These are phyloP conservation scores for Lytechinus pictus DNA, from an alignment of 35 echinoderm and acorn worm genomes.

Conservation along the genomic window DNA sequence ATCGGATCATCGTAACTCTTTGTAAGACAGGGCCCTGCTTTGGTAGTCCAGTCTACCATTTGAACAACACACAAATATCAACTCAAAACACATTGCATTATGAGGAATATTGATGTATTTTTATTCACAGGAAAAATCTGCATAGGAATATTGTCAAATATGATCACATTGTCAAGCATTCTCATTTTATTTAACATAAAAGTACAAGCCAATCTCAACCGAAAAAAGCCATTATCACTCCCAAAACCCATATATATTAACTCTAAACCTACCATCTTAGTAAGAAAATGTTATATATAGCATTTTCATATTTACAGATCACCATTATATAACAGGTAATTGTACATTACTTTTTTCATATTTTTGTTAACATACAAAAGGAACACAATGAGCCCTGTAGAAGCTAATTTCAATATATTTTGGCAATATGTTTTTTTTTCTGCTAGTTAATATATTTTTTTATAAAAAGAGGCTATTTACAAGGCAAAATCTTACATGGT, in stretches of 20 bases:
- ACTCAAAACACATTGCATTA: background rate
- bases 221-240: background rate
- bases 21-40: too few species aligned
- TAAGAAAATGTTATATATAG: conserved; percentile 36
- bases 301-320: conserved; percentile 30
- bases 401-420: conserved; percentile 24
- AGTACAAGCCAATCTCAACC: conserved; percentile 4
- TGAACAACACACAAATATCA: background rate
- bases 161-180: conserved; percentile 30
- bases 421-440: conserved; percentile 29
- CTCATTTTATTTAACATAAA: background rate
- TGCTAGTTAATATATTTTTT: background rate
- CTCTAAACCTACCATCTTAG: background rate
- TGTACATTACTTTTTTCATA: background rate
- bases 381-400: conserved; percentile 24
- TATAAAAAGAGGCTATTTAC: conserved; percentile 22
- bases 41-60: background rate
- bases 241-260: background rate
- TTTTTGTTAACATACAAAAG: background rate
- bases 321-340: background rate
- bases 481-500: conserved; percentile 3
- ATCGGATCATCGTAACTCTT: too few species aligned
- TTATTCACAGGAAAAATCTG: conserved; percentile 47
- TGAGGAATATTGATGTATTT: conserved; percentile 42
- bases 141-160: conserved; percentile 42